Base-by-base conservation (phyloP, 2,888 invertebrate species). In the Myopa testacea region DNA sequence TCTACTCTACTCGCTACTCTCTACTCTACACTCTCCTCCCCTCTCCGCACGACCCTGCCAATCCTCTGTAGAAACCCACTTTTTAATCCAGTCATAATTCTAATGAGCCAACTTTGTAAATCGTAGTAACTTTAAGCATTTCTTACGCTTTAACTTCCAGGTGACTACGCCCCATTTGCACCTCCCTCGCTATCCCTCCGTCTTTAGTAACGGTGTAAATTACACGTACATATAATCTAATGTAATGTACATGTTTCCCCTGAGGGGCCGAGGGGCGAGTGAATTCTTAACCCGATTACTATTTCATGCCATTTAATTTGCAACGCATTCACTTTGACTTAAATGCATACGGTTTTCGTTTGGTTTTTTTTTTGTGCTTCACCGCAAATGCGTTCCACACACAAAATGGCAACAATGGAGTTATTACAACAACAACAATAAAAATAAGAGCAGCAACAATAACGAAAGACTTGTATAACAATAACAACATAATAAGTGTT, bases 251-350 rank as follows among this genome's bases (percentile, higher is more conserved):
- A n/a, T n/a, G n/a, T n/a, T n/a, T n/a, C 26, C 26, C 26, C 26
- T 5, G 34, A 34, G 7, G 12, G 3, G 16, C 0, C 37, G 52
- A 52, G 72, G 45, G 72, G 62, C 4, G 60, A 60, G 4, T 4
- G 4, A 10, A 10, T 73, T 63, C 7, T 38, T 62, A 62, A 73
- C 40, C 73, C 73, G 73, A 73, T 73, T 73, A 75, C 75, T 37
- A 52, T 74, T 65, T 65, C 50, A 65, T 74, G 45, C n/a, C 65
- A 74, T 74, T 74, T 74, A 74, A 74, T 74, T 75, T 67, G 52
- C 67, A 75, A 75, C 38, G 58, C 58, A 75, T 62, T 40, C 62
- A 60, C 10, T 71, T 58, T 38, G 40, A 62, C 62, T 62, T 62
- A 19, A 26, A 14, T 62, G 65, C 26, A 65, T 37, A 14, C 37